Evolutionary conservation across 2,888 invertebrate genomes (phyloP).

Genomic region (Callimorpha dominula): DNA sequence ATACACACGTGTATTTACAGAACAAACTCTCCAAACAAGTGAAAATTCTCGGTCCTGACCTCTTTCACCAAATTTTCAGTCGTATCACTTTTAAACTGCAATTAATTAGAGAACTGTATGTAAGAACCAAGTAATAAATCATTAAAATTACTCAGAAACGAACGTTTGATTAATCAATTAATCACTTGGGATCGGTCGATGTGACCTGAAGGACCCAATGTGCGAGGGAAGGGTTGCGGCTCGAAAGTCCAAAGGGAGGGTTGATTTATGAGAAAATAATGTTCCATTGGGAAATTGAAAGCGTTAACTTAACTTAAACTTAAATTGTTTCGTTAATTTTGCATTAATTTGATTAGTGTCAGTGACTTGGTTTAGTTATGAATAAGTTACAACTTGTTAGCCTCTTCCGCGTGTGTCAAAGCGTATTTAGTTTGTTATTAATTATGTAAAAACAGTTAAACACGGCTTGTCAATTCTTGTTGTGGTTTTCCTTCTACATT

Average conservation of each 20-base stretch:
- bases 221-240: conserved; percentile 37
- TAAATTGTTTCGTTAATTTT: conserved; percentile 62
- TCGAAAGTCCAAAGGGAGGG: conserved; percentile 54
- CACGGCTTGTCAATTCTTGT: not conserved
- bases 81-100: conserved; percentile 42
- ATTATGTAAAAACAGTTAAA: not conserved
- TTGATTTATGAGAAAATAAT: conserved; percentile 84
- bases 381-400: conserved; percentile 23
- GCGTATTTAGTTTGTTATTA: not conserved
- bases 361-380: conserved; percentile 41
- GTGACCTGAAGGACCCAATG: conserved; percentile 65
- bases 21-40: conserved; percentile 8
- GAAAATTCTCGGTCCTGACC: conserved; percentile 15
- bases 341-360: conserved; percentile 54
- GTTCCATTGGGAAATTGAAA: conserved; percentile 74
- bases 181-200: conserved; percentile 79
- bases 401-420: not conserved
- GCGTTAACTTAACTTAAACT: conserved; percentile 62
- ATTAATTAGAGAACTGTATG: conserved; percentile 49
- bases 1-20: not conserved
- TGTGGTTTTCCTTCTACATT: not conserved
- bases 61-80: conserved; percentile 28
- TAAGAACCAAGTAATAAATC: conserved; percentile 70
- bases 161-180: conserved; percentile 82
- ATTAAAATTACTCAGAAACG: conserved; percentile 78